Evolutionary conservation across 2,888 invertebrate genomes (phyloP), one percentile per base, ranked within the genome.

Genomic region (Leptodirus hochenwartii): DNA sequence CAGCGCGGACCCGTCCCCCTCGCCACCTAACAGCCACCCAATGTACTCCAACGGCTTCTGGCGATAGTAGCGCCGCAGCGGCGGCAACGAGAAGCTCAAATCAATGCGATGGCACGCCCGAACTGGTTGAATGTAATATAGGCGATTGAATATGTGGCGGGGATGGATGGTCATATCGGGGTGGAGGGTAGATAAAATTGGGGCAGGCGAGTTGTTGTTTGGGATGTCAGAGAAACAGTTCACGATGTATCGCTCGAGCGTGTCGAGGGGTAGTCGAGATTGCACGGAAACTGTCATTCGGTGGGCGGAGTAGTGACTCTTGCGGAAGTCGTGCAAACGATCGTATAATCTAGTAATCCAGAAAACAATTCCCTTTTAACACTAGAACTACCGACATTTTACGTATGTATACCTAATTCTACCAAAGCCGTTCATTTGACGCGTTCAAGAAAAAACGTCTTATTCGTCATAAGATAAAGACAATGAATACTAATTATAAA

Each of bases 211-310:
- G 15, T 60, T 53, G 51, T 81, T 84, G 33, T 57, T 69, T 2
- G 76, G 73, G 11, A 88, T 66, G 27, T 58, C 60, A 1, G 72
- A 62, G 51, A 88, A 88, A 40, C 61, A 64, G 28, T 63, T 57
- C 20, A 54, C 45, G 1, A 78, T 75, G 51, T 67, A 72, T 24
- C 65, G 50, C 50, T 81, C 71, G 28, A 82, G 47, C 0, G 60
- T 58, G 12, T 69, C 60, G 5, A 79, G 49, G 2, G 76, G 64
- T 50, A 76, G 57, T 34, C 72, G 61, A 4, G 65, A 67, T 59
- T 85, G 84, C 12, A 88, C 65, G 25, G 80, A 78, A 3, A 90
- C 54, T 5, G 78, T 85, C 87, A 91, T 90, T 39, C 80, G 66
- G 44, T 88, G 75, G 5, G 84, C 81, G 20, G 82, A 79, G 47